Conservation (phyloP, 2,888 invertebrate genomes). For the Bursaphelenchus okinawaensis region DNA sequence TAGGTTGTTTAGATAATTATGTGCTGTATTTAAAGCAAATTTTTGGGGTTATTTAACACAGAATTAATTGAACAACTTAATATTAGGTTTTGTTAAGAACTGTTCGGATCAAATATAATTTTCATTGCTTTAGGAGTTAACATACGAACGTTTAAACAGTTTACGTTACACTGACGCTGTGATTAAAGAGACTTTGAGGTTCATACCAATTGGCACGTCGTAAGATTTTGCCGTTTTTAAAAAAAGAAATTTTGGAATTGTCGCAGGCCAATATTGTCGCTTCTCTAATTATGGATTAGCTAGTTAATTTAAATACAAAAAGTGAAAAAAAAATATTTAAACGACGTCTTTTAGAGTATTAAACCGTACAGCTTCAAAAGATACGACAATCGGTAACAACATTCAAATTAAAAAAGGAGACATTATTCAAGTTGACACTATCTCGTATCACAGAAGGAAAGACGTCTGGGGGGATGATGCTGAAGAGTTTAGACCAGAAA, state of each 20-base stretch:
- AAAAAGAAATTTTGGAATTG: too few species aligned
- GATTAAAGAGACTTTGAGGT: constrained; percentile 44
- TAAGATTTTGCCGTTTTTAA: not conserved
- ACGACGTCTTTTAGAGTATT: constrained; percentile 33
- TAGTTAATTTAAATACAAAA: too few species aligned
- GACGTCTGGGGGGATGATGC: constrained; percentile 53
- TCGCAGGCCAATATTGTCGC: not conserved
- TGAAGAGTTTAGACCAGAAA: constrained; percentile 46
- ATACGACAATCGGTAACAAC: constrained; percentile 35
- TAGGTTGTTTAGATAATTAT: too few species aligned
- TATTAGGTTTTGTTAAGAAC: too few species aligned
- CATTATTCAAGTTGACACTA: constrained; percentile 39
- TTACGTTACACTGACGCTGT: constrained; percentile 42
- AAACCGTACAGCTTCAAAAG: constrained; percentile 32
- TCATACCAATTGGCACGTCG: constrained; percentile 39
- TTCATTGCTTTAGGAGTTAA: constrained; percentile 23
- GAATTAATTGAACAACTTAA: too few species aligned
- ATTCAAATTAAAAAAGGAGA: constrained; percentile 43
- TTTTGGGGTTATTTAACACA: too few species aligned
- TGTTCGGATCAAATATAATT: too few species aligned
- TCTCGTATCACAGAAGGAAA: constrained; percentile 39
- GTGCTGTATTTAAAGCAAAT: too few species aligned
- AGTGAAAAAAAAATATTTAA: too few species aligned
- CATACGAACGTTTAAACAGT: constrained; percentile 39
- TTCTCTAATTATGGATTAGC: too few species aligned